Conservation (phyloP, 2,888 invertebrate genomes). For the Oeneis ivallda region DNA sequence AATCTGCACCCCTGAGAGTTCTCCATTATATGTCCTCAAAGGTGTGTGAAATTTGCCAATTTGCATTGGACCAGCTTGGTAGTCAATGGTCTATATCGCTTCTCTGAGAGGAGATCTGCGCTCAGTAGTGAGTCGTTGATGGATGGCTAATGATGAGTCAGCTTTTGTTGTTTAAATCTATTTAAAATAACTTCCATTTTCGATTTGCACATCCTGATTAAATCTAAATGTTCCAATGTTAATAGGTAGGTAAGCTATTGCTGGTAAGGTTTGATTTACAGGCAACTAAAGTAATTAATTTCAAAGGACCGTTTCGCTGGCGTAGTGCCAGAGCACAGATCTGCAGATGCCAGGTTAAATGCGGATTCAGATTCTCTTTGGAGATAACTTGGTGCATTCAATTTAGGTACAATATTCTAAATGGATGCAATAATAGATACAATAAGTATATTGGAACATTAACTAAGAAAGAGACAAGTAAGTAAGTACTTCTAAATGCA, state of each 20-base stretch:
- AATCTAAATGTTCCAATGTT: background rate
- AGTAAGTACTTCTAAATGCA: background rate
- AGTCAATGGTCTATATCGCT: too few species aligned
- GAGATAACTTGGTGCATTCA: constrained; percentile 8
- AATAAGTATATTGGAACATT: constrained; percentile 1
- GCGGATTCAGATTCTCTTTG: background rate
- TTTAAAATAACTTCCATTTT: too few species aligned
- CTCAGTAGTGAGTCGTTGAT: too few species aligned
- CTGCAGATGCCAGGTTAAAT: constrained; percentile 3
- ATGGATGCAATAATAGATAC: background rate
- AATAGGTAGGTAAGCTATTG: constrained; percentile 1
- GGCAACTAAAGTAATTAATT: constrained; percentile 26
- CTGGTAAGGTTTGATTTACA: constrained; percentile 5
- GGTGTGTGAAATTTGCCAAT: too few species aligned
- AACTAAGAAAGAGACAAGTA: background rate
- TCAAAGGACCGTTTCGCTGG: constrained; percentile 24
- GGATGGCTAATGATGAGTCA: too few species aligned
- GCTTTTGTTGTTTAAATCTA: too few species aligned
- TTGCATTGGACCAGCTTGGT: too few species aligned
- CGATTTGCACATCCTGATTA: background rate
- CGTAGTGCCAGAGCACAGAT: constrained; percentile 20
- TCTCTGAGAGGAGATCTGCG: too few species aligned
- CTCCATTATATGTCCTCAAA: too few species aligned
- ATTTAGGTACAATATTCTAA: background rate
- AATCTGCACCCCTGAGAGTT: too few species aligned